Conservation (phyloP, 2,888 invertebrate species). For the Ephialtes manifestator region DNA sequence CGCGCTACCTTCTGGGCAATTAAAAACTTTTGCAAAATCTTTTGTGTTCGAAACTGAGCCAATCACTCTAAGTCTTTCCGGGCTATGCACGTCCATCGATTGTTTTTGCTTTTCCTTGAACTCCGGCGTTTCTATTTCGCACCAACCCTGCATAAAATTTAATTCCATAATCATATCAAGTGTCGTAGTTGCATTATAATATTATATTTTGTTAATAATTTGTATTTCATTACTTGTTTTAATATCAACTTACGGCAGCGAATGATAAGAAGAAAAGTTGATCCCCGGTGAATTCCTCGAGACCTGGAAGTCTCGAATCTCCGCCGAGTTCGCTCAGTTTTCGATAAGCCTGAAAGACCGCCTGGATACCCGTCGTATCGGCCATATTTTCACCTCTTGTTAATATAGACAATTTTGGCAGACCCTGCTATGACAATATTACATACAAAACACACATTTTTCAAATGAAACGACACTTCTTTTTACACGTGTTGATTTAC, state of each 20-base stretch:
- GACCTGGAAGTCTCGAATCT: conserved; percentile 88
- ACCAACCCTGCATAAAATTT: conserved; percentile 51
- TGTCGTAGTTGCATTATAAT: too few species aligned
- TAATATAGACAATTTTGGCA: not conserved
- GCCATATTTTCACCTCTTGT: conserved; percentile 91
- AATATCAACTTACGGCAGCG: conserved; percentile 53
- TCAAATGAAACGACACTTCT: not conserved
- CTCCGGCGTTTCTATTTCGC: conserved; percentile 46
- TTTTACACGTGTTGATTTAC: not conserved
- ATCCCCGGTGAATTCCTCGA: conserved; percentile 88
- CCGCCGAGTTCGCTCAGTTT: conserved; percentile 68
- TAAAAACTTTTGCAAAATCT: conserved; percentile 60
- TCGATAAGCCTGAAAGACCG: conserved; percentile 90
- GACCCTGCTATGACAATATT: not conserved
- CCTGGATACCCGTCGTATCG: conserved; percentile 93
- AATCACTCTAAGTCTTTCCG: conserved; percentile 53
- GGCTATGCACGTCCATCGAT: conserved; percentile 57
- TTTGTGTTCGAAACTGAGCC: conserved; percentile 65
- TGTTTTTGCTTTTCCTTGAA: conserved; percentile 15
- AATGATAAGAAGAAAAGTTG: conserved; percentile 92
- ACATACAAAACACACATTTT: not conserved
- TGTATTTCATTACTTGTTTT: too few species aligned
- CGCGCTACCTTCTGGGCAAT: conserved; percentile 62
- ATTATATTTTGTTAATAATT: too few species aligned
- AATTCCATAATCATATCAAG: not conserved